A percentile compares a stretch with the other conserved stretches of the same genome.
Evolutionary conservation across 1,140 invertebrate species (phyloP).

Genomic region (Drosophila pallidifrons): DNA sequence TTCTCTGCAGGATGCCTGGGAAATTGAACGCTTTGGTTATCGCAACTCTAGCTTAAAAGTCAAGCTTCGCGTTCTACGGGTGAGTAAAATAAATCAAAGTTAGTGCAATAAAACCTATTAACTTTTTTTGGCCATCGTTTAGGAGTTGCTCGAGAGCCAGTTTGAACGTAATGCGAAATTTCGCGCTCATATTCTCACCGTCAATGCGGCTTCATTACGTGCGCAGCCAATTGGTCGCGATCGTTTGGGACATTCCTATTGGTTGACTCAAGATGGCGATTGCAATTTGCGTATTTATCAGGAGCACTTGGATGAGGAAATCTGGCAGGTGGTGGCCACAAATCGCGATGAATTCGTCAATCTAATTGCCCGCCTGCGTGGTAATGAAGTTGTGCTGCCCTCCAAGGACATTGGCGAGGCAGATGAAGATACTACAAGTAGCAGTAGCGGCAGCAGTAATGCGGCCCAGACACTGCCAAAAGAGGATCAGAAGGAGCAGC

Average conservation of each 20-base stretch:
- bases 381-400: slow-evolving; percentile 88
- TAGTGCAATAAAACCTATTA: too few species aligned
- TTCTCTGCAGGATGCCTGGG: slow-evolving; percentile 96
- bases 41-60: slow-evolving; percentile 94
- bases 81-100: slow-evolving; percentile 59
- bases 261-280: slow-evolving; percentile 95
- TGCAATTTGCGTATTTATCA: slow-evolving; percentile 96
- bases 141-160: slow-evolving; percentile 96
- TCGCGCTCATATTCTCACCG: slow-evolving; percentile 95
- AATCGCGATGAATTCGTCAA: slow-evolving; percentile 91
- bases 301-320: slow-evolving; percentile 98
- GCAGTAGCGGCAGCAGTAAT: slow-evolving; percentile 83
- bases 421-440: slow-evolving; percentile 89
- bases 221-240: slow-evolving; percentile 95
- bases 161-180: slow-evolving; percentile 98
- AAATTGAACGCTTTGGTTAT: slow-evolving; percentile 98
- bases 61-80: slow-evolving; percentile 95
- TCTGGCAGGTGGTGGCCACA: slow-evolving; percentile 96
- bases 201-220: slow-evolving; percentile 91
- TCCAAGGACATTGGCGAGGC: slow-evolving; percentile 86
- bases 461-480: slow-evolving; percentile 76
- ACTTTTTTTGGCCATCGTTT: neutral
- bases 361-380: slow-evolving; percentile 90
- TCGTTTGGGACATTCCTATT: slow-evolving; percentile 95
- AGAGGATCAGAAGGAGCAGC: slow-evolving; percentile 67